Conservation (phyloP, 2,888 invertebrate genomes). For the Hermaeophaga mercurialis region DNA sequence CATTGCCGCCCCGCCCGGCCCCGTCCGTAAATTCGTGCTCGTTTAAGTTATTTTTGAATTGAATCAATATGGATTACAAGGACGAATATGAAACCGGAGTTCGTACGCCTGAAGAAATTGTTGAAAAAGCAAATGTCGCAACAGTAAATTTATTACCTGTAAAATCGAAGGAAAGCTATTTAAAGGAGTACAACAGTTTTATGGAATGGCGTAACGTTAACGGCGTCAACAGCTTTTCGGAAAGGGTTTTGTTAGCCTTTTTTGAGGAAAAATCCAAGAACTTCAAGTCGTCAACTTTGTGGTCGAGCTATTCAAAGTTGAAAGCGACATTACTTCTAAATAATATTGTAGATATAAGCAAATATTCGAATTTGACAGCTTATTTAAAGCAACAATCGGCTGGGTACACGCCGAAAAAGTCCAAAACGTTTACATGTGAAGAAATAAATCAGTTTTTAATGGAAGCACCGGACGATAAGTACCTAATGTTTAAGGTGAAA, state of each 20-base stretch:
- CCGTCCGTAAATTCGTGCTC: too few relatives aligned
- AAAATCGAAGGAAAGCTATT: slow-evolving; percentile 3
- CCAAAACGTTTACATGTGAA: too few relatives aligned
- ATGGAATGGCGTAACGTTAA: slow-evolving; percentile 9
- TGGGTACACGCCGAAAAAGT: not conserved
- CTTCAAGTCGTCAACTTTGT: not conserved
- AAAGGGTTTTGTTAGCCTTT: not conserved
- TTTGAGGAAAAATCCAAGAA: not conserved
- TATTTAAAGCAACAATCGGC: not conserved
- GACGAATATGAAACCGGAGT: not conserved
- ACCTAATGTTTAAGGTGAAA: too few relatives aligned
- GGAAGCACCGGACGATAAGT: too few relatives aligned
- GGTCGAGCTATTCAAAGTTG: not conserved
- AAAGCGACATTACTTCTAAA: not conserved
- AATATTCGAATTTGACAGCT: not conserved
- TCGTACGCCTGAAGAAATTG: not conserved
- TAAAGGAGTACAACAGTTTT: slow-evolving; percentile 2
- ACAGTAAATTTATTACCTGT: slow-evolving; percentile 1
- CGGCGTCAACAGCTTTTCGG: not conserved
- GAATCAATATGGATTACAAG: not conserved
- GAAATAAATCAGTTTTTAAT: too few relatives aligned
- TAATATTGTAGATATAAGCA: not conserved
- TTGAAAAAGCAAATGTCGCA: not conserved
- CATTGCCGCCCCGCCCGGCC: too few relatives aligned
- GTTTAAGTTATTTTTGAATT: too few relatives aligned